A percentile compares a stretch with the other conserved stretches of the same genome.
These are phyloP conservation scores for Onychostoma macrolepis DNA, from an alignment of 2,113 vertebrate species.

Conservation along the genomic window DNA sequence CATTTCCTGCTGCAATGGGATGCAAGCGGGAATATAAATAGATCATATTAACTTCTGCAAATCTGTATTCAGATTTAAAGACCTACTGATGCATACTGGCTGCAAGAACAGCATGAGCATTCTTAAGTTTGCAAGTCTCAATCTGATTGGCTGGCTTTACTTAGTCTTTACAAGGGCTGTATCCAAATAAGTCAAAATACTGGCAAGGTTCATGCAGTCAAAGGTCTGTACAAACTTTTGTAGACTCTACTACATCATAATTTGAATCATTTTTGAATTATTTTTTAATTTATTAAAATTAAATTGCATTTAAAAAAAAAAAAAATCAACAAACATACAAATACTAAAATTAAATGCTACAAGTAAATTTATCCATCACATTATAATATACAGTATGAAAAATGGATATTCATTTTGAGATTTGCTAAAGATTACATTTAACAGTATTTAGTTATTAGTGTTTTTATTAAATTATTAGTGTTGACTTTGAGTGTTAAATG, in stretches of 20 bases:
- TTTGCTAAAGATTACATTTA: not conserved
- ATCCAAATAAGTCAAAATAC: not conserved
- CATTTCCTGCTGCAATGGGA: not conserved
- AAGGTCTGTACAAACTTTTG: not conserved
- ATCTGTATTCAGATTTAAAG: not conserved
- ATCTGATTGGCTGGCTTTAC: not conserved
- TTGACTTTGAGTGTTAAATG: not conserved
- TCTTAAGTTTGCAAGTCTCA: not conserved
- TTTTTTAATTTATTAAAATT: not conserved
- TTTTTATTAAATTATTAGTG: not conserved
- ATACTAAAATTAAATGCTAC: not conserved
- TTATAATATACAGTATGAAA: not conserved
- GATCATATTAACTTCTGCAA: not conserved
- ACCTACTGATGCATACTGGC: not conserved
- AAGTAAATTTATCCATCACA: not conserved
- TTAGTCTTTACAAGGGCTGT: not conserved
- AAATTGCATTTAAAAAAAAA: not conserved
- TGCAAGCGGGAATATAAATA: constrained; percentile 15
- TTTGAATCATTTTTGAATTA: not conserved
- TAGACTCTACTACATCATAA: not conserved
- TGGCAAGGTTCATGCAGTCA: not conserved
- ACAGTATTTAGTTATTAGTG: not conserved
- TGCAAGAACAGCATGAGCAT: not conserved
- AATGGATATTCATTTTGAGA: not conserved
- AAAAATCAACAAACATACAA: not conserved